phyloP scores from a whole-genome alignment of 2,113 vertebrate species.

The Podocnemis expansa region DNA sequence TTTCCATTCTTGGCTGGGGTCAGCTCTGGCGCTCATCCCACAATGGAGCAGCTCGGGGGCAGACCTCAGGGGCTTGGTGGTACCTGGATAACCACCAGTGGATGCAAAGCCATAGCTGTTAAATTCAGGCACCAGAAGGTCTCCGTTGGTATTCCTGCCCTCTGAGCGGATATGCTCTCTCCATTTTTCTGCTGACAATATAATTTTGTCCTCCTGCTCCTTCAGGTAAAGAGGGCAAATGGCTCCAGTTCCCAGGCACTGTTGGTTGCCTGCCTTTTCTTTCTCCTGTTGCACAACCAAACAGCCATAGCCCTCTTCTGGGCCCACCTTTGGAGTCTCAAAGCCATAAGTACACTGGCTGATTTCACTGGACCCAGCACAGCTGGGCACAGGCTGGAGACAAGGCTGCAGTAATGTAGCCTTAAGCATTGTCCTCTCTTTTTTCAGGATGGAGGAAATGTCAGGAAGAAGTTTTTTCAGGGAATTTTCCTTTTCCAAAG shows the following conservation, averaged over 20 bases:
- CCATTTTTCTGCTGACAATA: background rate
- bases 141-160: background rate
- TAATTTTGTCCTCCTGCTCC: background rate
- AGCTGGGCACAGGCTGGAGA: slow-evolving; percentile 32
- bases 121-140: accelerated
- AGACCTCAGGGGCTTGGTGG: accelerated
- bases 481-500: background rate
- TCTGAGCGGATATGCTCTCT: accelerated
- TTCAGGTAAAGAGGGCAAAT: background rate
- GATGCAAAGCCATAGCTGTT: background rate
- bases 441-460: background rate
- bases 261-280: background rate
- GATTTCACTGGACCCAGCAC: background rate
- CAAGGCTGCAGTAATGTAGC: slow-evolving; percentile 44
- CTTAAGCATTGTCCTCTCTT: slow-evolving; percentile 49
- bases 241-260: background rate
- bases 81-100: accelerated
- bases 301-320: slow-evolving; percentile 42
- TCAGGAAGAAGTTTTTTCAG: background rate
- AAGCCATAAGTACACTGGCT: background rate
- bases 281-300: slow-evolving; percentile 30
- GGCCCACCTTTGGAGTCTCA: background rate
- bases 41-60: background rate
- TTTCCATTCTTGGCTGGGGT: slow-evolving; percentile 67
- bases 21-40: accelerated